Evolutionary conservation across 2,888 invertebrate species (phyloP).

Genomic region (Plebejus melissa): DNA sequence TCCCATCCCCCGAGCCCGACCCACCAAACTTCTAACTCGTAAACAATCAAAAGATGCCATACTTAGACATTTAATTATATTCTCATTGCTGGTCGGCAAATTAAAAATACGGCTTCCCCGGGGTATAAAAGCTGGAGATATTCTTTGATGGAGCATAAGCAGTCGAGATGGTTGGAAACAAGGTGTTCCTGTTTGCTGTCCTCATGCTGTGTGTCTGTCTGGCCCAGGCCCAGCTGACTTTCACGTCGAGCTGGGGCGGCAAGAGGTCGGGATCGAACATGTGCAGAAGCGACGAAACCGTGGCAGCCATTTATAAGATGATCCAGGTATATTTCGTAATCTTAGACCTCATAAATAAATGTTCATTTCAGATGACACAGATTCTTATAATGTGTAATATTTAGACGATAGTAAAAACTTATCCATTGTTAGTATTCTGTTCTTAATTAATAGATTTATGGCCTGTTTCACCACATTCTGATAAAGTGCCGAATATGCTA

Average conservation of each 20-base stretch:
- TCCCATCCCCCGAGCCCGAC: background rate
- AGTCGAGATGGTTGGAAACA: conserved; percentile 35
- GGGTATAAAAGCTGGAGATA: conserved; percentile 44
- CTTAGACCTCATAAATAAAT: no score
- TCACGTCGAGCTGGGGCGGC: conserved; percentile 78
- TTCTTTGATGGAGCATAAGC: background rate
- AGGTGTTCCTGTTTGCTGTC: conserved; percentile 46
- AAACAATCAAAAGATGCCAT: conserved; percentile 33
- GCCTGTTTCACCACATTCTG: no score
- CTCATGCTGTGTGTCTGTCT: conserved; percentile 52
- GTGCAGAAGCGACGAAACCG: conserved; percentile 60
- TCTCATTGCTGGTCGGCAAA: conserved; percentile 38
- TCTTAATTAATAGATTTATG: no score
- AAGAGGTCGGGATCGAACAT: conserved; percentile 55
- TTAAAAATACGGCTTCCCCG: conserved; percentile 48
- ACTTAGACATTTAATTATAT: conserved; percentile 33
- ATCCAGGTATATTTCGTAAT: conserved; percentile 52
- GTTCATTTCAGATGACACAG: no score
- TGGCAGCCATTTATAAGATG: conserved; percentile 58
- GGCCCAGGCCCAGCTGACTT: conserved; percentile 73
- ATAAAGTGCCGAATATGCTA: no score
- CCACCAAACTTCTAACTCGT: background rate
- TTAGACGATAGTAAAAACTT: no score
- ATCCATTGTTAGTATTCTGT: no score
- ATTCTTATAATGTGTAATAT: no score